Conservation (phyloP, 1,140 invertebrate genomes). For the Chelonus insularis region DNA sequence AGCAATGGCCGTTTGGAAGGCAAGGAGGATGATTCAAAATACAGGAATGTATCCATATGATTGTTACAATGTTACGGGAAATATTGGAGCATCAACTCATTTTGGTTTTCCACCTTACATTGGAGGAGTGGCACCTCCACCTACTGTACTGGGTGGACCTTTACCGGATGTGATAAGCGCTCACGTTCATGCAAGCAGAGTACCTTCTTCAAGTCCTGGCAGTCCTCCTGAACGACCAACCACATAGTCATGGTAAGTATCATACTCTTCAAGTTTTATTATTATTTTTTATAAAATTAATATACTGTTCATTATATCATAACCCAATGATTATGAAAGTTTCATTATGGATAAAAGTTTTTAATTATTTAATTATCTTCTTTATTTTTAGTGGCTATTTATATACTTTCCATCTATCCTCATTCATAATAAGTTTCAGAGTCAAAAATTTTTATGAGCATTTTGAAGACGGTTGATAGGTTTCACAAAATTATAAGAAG, state of each 20-base stretch:
- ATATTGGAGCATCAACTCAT: conserved; percentile 40
- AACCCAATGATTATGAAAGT: too few species aligned
- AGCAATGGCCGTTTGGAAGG: conserved; percentile 33
- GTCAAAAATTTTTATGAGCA: too few species aligned
- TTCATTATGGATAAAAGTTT: too few species aligned
- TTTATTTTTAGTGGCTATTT: too few species aligned
- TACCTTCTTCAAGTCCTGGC: conserved; percentile 36
- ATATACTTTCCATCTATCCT: too few species aligned
- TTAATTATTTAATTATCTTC: too few species aligned
- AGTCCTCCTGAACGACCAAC: conserved; percentile 38
- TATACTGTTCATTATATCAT: too few species aligned
- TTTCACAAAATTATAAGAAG: background rate
- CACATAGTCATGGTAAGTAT: conserved; percentile 44
- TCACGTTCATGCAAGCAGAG: conserved; percentile 28
- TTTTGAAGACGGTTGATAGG: conserved; percentile 4
- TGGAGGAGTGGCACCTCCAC: conserved; percentile 31
- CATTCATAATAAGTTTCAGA: too few species aligned
- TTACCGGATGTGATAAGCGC: conserved; percentile 31
- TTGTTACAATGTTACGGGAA: conserved; percentile 21
- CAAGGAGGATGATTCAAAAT: conserved; percentile 28
- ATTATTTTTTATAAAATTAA: too few species aligned
- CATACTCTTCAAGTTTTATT: too few species aligned
- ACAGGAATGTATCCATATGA: conserved; percentile 28
- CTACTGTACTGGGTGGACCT: conserved; percentile 30
- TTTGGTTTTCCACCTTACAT: conserved; percentile 38